phyloP scores from a whole-genome alignment of 2,113 vertebrate genomes.

The Coptodon bakossiorum region DNA sequence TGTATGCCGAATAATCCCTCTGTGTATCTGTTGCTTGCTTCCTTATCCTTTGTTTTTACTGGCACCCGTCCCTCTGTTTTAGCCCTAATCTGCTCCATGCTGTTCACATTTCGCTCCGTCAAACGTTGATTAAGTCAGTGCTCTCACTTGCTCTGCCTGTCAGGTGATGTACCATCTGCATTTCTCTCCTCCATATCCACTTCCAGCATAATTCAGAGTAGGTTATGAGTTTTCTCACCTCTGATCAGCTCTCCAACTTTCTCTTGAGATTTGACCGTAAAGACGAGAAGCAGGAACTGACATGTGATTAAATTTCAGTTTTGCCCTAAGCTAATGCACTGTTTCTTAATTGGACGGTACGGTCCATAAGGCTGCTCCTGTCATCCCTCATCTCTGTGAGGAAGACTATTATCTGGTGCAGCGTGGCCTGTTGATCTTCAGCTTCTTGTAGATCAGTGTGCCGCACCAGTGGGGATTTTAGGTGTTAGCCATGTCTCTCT shows the following conservation, averaged over 20 bases:
- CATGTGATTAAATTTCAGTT: slow-evolving; percentile 20
- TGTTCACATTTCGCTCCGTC: slow-evolving; percentile 33
- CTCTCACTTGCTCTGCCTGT: background rate
- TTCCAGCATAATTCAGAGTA: background rate
- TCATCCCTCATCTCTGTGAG: slow-evolving; percentile 11
- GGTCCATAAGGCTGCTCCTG: background rate
- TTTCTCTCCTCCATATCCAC: background rate
- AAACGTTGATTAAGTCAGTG: slow-evolving; percentile 6
- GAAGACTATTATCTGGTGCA: background rate
- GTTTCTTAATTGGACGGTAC: slow-evolving; percentile 1
- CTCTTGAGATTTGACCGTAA: background rate
- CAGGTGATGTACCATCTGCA: background rate
- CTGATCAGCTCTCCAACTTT: background rate
- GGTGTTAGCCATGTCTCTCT: background rate
- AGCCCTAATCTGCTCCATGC: slow-evolving; percentile 54
- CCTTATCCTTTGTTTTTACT: slow-evolving; percentile 42
- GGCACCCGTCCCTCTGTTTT: slow-evolving; percentile 30
- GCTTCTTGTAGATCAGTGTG: background rate
- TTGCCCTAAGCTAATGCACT: background rate
- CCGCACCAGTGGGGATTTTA: background rate
- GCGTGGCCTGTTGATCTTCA: slow-evolving; percentile 32
- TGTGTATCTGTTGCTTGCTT: slow-evolving; percentile 47
- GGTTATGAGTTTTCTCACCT: background rate
- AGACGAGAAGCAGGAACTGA: background rate
- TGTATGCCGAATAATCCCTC: slow-evolving; percentile 42